phyloP scores from a whole-genome alignment of 1,140 invertebrate genomes.

The Drosophila kikkawai region DNA sequence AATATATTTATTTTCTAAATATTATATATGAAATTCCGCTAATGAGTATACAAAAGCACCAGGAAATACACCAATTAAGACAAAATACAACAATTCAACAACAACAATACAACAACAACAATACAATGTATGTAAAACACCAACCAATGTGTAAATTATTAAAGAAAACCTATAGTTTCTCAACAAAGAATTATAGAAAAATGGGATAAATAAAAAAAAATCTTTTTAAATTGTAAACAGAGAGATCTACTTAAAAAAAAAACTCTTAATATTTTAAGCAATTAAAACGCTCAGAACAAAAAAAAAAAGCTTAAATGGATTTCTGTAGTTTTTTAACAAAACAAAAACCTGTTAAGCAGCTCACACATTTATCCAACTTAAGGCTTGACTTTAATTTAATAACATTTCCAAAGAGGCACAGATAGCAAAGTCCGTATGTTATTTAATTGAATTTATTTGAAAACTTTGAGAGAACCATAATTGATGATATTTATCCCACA shows the following conservation, averaged over 20 bases:
- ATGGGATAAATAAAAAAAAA: not conserved
- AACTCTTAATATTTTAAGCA: not conserved
- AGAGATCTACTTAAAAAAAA: not conserved
- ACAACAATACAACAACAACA: not conserved
- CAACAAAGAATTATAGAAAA: not conserved
- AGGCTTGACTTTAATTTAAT: constrained; percentile 6
- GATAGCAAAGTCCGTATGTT: not conserved
- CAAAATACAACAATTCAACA: not conserved
- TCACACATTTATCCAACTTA: not conserved
- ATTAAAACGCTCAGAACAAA: not conserved
- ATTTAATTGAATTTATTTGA: constrained; percentile 13
- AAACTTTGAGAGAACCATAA: not conserved
- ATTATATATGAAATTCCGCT: not conserved
- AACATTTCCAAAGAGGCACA: not conserved
- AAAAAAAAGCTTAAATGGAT: not conserved
- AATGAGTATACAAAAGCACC: not conserved
- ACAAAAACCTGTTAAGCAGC: not conserved
- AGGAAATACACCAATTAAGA: not conserved
- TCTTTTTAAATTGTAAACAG: not conserved
- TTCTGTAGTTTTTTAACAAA: not conserved
- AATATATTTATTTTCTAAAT: not conserved
- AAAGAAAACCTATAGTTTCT: not conserved
- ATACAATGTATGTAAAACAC: not conserved
- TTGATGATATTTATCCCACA: not conserved
- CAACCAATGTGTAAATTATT: not conserved